Conservation (phyloP, 2,797 vertebrate species). For the Pteropus rufus region DNA sequence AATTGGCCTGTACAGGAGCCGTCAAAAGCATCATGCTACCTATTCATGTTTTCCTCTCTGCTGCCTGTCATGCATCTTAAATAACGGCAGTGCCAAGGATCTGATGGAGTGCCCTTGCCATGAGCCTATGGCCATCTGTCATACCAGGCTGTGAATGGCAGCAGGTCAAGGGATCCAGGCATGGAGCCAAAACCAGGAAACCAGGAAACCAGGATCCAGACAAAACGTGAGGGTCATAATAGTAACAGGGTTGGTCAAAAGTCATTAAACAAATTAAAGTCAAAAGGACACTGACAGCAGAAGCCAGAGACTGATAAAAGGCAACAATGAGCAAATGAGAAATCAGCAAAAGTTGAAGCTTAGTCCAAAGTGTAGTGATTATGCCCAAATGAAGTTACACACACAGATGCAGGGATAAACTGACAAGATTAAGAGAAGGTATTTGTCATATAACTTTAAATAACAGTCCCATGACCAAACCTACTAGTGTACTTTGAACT, state of each 20-base stretch:
- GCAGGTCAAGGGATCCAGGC: slow-evolving; percentile 49
- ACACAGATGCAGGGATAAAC: background rate
- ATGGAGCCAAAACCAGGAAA: slow-evolving; percentile 16
- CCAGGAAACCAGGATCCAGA: background rate
- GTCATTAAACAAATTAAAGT: slow-evolving; percentile 40
- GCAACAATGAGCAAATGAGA: background rate
- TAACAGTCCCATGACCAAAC: background rate
- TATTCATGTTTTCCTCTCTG: background rate
- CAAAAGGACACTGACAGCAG: slow-evolving; percentile 27
- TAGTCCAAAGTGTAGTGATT: background rate
- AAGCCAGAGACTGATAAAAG: slow-evolving; percentile 37
- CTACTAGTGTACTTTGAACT: background rate
- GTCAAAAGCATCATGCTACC: background rate
- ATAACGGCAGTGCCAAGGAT: slow-evolving; percentile 21
- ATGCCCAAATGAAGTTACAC: background rate
- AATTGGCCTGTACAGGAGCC: background rate
- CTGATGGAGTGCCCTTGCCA: slow-evolving; percentile 60
- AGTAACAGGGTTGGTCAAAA: slow-evolving; percentile 25
- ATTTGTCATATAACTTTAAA: background rate
- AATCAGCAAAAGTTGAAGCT: slow-evolving; percentile 31
- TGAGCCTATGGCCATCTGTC: slow-evolving; percentile 66
- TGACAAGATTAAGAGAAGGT: background rate
- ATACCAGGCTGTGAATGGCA: slow-evolving; percentile 44
- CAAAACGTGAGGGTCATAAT: slow-evolving; percentile 33
- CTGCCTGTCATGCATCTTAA: background rate